These are phyloP conservation scores for Odontomachus brunneus DNA, from an alignment of 1,140 invertebrate species.

Conservation along the genomic window DNA sequence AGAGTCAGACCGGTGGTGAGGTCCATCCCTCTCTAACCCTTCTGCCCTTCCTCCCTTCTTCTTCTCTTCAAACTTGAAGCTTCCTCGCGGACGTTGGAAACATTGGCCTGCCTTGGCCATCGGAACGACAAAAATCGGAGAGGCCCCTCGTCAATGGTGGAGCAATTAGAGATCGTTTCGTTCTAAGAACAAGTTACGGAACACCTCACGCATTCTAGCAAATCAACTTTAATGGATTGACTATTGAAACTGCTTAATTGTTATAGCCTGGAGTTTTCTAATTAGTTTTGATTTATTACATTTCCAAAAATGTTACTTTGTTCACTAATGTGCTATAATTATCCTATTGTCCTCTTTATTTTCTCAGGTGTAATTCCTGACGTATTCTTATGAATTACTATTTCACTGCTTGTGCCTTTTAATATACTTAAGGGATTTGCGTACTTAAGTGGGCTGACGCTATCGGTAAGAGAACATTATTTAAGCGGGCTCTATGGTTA, in stretches of 20 bases:
- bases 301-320: no score
- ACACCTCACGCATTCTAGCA: no score
- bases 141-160: slow-evolving; percentile 5
- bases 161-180: slow-evolving; percentile 13
- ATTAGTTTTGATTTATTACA: no score
- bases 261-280: no score
- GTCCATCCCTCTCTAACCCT: slow-evolving; percentile 52
- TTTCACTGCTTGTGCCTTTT: not conserved
- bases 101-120: slow-evolving; percentile 7
- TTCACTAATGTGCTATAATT: no score
- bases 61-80: slow-evolving; percentile 20
- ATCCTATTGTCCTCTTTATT: not conserved
- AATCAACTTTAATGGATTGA: no score
- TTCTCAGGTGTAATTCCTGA: not conserved
- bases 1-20: slow-evolving; percentile 66
- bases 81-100: slow-evolving; percentile 21
- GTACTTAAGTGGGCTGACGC: slow-evolving; percentile 21
- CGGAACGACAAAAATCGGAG: slow-evolving; percentile 16
- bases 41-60: slow-evolving; percentile 14
- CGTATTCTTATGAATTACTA: not conserved
- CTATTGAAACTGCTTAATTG: no score
- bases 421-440: not conserved
- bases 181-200: not conserved
- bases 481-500: slow-evolving; percentile 30
- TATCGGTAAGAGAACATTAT: slow-evolving; percentile 7